Evolutionary conservation across 92 coral and sea anemone species (phyloP).

Genomic region (Heteractis magnifica): DNA sequence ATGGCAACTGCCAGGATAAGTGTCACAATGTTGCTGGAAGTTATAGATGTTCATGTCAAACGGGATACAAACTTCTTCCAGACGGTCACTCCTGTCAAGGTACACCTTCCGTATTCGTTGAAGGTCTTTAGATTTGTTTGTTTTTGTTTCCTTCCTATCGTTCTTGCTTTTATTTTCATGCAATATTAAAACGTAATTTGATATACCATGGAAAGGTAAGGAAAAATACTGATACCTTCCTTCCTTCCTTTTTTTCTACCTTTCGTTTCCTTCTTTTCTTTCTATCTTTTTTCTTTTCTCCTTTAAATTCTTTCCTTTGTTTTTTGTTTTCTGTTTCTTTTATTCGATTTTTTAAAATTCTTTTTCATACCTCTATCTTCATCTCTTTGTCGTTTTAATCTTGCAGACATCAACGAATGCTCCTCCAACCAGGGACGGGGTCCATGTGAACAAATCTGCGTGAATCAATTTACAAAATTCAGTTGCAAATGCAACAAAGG

Average conservation of each 20-base stretch:
- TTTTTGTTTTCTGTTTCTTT: not conserved
- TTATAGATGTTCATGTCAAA: slow-evolving; percentile 72
- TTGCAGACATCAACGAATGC: slow-evolving; percentile 77
- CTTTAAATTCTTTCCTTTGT: not conserved
- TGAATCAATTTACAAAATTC: slow-evolving; percentile 56
- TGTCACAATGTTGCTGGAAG: slow-evolving; percentile 74
- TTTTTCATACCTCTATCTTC: not conserved
- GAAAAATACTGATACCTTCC: no score
- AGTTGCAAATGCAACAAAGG: slow-evolving; percentile 79
- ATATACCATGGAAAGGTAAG: no score
- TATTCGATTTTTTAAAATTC: not conserved
- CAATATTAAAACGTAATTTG: no score
- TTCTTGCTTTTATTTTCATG: no score
- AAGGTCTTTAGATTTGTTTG: no score
- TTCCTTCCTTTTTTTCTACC: not conserved
- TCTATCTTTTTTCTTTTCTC: not conserved
- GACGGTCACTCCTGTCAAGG: slow-evolving; percentile 56
- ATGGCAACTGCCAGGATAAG: slow-evolving; percentile 71
- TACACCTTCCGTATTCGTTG: not conserved
- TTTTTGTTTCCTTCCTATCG: no score
- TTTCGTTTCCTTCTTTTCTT: not conserved
- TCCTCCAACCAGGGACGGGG: slow-evolving; percentile 73
- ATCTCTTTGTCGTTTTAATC: not conserved
- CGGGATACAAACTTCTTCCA: slow-evolving; percentile 58
- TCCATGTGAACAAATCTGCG: slow-evolving; percentile 84